phyloP scores from a whole-genome alignment of 2,113 vertebrate species.

The Pipra filicauda region DNA sequence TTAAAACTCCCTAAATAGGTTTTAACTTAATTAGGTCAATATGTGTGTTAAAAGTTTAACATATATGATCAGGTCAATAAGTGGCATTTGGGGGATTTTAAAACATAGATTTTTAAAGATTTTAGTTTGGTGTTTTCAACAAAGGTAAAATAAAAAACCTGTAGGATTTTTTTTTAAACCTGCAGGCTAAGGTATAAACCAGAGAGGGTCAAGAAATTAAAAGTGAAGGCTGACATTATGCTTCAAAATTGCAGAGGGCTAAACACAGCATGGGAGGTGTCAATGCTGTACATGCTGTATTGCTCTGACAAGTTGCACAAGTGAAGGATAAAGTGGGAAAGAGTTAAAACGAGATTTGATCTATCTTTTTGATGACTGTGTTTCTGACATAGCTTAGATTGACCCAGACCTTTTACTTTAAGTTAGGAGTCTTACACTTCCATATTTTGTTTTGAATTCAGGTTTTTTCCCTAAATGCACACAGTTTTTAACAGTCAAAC shows the following conservation, averaged over 20 bases:
- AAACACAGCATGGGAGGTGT: not conserved
- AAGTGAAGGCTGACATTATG: conserved; percentile 27
- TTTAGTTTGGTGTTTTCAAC: not conserved
- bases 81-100: conserved; percentile 30
- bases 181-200: conserved; percentile 6
- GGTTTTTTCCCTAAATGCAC: not conserved
- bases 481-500: conserved; percentile 35
- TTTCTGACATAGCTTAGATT: not conserved
- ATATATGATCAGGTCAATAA: conserved; percentile 17
- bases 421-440: not conserved
- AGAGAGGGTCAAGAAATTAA: conserved; percentile 13
- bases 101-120: not conserved
- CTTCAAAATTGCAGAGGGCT: not conserved
- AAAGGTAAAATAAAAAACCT: not conserved
- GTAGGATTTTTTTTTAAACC: not conserved
- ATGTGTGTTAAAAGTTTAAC: conserved; percentile 49
- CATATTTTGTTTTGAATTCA: not conserved
- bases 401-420: not conserved
- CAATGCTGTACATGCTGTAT: not conserved
- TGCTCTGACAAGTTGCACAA: not conserved
- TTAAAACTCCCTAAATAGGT: conserved; percentile 54
- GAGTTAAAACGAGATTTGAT: not conserved
- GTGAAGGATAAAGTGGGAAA: not conserved
- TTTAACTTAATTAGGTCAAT: conserved; percentile 53
- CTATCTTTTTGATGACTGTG: not conserved